Evolutionary conservation across 2,888 invertebrate species (phyloP).

Genomic region (Palloptera scutellata): DNA sequence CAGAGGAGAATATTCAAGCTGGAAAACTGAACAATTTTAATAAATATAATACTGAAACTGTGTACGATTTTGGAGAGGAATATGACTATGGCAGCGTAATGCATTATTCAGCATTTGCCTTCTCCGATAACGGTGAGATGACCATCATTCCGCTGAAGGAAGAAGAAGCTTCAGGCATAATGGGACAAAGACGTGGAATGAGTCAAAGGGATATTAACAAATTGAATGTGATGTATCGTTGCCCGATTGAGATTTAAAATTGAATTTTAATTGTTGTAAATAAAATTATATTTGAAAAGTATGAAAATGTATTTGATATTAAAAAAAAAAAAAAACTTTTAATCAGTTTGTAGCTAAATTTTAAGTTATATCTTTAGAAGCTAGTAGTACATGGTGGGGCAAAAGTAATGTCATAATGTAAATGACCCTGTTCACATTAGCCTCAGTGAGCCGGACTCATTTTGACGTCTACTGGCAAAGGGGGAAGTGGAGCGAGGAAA

Average conservation of each 20-base stretch:
- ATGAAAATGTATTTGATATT: too few species aligned
- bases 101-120: conserved; percentile 79
- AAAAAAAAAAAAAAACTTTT: too few species aligned
- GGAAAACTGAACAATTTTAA: conserved; percentile 75
- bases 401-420: too few species aligned
- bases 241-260: conserved; percentile 26
- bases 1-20: conserved; percentile 60
- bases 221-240: conserved; percentile 57
- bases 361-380: too few species aligned
- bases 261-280: too few species aligned
- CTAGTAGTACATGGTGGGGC: too few species aligned
- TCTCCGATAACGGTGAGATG: conserved; percentile 73
- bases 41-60: conserved; percentile 68
- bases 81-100: conserved; percentile 83
- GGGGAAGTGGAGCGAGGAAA: too few species aligned
- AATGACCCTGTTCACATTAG: too few species aligned
- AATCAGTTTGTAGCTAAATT: too few species aligned
- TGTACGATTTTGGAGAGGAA: conserved; percentile 71
- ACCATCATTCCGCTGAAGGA: conserved; percentile 71
- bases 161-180: conserved; percentile 39
- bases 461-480: too few species aligned
- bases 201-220: conserved; percentile 54
- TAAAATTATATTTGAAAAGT: too few species aligned
- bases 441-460: too few species aligned
- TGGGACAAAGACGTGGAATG: conserved; percentile 52